A percentile compares a stretch with the other conserved stretches of the same genome.
Evolutionary conservation across 2,888 invertebrate genomes (phyloP).

Genomic region (Salpingus planirostris): DNA sequence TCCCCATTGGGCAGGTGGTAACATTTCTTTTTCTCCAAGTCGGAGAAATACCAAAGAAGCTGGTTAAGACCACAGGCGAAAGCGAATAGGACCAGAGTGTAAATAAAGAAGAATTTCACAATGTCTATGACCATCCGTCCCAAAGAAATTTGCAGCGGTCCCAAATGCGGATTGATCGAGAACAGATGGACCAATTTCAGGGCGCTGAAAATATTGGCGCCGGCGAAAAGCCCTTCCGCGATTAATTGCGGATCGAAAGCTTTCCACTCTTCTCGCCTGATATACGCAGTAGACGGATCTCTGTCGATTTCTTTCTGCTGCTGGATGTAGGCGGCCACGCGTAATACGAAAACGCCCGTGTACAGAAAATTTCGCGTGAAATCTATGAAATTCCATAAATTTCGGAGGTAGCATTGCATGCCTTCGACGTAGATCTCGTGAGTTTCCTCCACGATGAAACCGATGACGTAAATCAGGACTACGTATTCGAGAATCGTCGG

Average conservation of each 20-base stretch:
- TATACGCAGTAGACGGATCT: constrained; percentile 61
- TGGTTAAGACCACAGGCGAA: constrained; percentile 95
- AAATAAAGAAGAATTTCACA: constrained; percentile 93
- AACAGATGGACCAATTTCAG: constrained; percentile 93
- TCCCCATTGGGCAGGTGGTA: constrained; percentile 64
- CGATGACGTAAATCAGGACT: constrained; percentile 76
- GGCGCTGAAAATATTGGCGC: constrained; percentile 90
- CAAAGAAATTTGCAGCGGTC: constrained; percentile 86
- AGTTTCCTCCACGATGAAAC: constrained; percentile 87
- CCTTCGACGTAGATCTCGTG: constrained; percentile 85
- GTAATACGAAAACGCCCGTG: constrained; percentile 58
- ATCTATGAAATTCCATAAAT: constrained; percentile 97
- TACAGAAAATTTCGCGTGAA: constrained; percentile 86
- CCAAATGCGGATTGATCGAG: constrained; percentile 93
- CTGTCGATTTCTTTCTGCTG: constrained; percentile 59
- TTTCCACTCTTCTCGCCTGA: constrained; percentile 81
- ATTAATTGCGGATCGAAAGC: constrained; percentile 90
- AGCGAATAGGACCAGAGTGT: constrained; percentile 84
- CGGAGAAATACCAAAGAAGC: constrained; percentile 86
- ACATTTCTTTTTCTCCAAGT: constrained; percentile 78
- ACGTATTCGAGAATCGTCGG: constrained; percentile 78
- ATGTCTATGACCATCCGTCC: constrained; percentile 93
- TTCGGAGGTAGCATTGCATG: constrained; percentile 74
- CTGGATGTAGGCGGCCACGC: constrained; percentile 65
- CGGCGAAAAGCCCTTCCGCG: constrained; percentile 87